Evolutionary conservation across 2,888 invertebrate genomes (phyloP).

Genomic region (Ennomos fuscantarius): DNA sequence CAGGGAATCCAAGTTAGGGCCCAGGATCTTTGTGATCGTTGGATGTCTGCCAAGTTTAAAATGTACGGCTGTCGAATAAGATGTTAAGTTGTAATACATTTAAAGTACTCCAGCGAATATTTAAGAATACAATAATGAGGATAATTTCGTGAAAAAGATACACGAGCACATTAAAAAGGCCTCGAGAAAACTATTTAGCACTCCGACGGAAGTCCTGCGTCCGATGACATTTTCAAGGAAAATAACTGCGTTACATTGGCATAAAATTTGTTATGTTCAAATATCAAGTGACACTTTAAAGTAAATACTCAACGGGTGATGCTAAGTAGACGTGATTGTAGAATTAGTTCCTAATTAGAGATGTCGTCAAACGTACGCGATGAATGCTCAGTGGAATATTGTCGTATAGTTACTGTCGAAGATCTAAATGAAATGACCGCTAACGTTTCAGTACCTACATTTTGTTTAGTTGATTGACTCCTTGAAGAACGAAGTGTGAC

Average conservation of each 20-base stretch:
- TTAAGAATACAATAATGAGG: conserved; percentile 3
- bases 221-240: conserved; percentile 35
- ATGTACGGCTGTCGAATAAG: no score
- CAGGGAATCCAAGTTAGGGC: no score
- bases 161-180: conserved; percentile 20
- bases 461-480: no score
- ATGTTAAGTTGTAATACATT: no score
- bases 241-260: conserved; percentile 30
- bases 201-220: conserved; percentile 27
- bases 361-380: conserved; percentile 48
- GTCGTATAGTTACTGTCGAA: not conserved
- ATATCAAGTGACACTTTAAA: conserved; percentile 48
- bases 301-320: conserved; percentile 51
- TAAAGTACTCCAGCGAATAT: no score
- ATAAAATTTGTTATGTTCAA: conserved; percentile 28
- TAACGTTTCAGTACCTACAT: no score
- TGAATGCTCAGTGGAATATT: conserved; percentile 20
- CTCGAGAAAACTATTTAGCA: conserved; percentile 23
- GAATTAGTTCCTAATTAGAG: conserved; percentile 71
- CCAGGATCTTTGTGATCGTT: no score
- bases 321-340: conserved; percentile 60
- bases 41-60: no score
- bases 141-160: conserved; percentile 12
- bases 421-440: conserved; percentile 12
- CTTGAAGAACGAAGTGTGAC: no score